These are phyloP conservation scores for Tragelaphus imberbis DNA, from an alignment of 2,113 vertebrate species.

Conservation along the genomic window DNA sequence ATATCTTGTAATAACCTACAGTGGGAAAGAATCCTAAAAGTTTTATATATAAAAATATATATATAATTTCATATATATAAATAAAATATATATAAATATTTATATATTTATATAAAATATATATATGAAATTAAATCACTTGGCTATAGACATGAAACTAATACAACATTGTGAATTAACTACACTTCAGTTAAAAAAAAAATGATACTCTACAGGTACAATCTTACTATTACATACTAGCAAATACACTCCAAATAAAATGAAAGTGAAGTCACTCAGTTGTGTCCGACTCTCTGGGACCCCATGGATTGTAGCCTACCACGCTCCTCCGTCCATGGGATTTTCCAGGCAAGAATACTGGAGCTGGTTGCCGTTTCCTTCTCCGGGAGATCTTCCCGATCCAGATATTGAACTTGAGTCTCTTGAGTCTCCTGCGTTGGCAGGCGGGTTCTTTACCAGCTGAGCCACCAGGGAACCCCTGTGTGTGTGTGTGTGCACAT, in stretches of 20 bases:
- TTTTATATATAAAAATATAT: background rate
- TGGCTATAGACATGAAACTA: background rate
- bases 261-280: background rate
- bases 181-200: background rate
- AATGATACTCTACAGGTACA: background rate
- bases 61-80: too few species aligned
- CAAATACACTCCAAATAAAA: background rate
- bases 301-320: background rate
- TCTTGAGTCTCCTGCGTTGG: background rate
- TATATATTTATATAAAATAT: background rate
- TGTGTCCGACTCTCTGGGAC: background rate
- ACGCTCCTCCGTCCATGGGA: rapidly evolving
- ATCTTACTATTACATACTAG: background rate
- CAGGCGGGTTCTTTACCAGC: background rate
- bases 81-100: background rate
- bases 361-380: background rate
- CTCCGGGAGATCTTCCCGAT: background rate
- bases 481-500: background rate
- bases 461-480: background rate
- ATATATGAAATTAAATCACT: background rate
- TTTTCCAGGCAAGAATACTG: background rate
- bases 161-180: background rate
- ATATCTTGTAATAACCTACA: background rate
- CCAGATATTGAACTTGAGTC: background rate
- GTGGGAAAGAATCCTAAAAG: background rate